These are phyloP conservation scores for Phlogophora meticulosa DNA, from an alignment of 2,888 invertebrate genomes.

Conservation along the genomic window DNA sequence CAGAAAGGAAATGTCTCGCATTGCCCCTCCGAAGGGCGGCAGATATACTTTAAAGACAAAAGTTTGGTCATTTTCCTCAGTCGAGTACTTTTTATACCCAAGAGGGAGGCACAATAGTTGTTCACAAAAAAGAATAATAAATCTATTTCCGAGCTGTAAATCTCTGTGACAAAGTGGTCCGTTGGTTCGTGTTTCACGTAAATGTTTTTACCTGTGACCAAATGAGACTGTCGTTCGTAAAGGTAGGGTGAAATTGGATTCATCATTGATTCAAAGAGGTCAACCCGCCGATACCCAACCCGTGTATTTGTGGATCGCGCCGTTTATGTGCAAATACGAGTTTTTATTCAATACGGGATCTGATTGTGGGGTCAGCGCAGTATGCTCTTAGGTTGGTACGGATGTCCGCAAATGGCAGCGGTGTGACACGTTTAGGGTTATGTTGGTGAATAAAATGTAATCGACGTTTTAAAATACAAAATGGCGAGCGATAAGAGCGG, in stretches of 20 bases:
- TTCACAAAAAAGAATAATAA: slow-evolving; percentile 67
- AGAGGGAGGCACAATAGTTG: slow-evolving; percentile 64
- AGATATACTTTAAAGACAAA: slow-evolving; percentile 69
- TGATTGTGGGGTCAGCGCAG: slow-evolving; percentile 59
- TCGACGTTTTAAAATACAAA: slow-evolving; percentile 52
- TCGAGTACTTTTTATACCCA: slow-evolving; percentile 64
- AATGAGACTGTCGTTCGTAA: slow-evolving; percentile 74
- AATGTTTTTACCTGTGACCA: slow-evolving; percentile 78
- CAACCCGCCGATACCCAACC: slow-evolving; percentile 74
- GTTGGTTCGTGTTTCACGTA: slow-evolving; percentile 74
- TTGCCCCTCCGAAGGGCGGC: slow-evolving; percentile 44
- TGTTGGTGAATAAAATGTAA: slow-evolving; percentile 51
- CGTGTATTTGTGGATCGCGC: slow-evolving; percentile 70
- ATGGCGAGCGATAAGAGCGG: slow-evolving; percentile 31
- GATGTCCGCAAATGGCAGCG: slow-evolving; percentile 48
- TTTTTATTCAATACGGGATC: slow-evolving; percentile 65
- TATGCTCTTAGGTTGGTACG: slow-evolving; percentile 54
- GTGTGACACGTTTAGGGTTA: slow-evolving; percentile 55
- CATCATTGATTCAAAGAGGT: slow-evolving; percentile 87
- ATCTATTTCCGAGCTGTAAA: slow-evolving; percentile 70
- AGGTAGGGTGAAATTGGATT: slow-evolving; percentile 80
- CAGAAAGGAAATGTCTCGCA: slow-evolving; percentile 21
- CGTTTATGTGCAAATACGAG: slow-evolving; percentile 71
- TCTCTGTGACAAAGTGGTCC: slow-evolving; percentile 72
- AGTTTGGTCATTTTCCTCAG: slow-evolving; percentile 66